phyloP scores from a whole-genome alignment of 2,797 vertebrate species.

The Thamnophis elegans region DNA sequence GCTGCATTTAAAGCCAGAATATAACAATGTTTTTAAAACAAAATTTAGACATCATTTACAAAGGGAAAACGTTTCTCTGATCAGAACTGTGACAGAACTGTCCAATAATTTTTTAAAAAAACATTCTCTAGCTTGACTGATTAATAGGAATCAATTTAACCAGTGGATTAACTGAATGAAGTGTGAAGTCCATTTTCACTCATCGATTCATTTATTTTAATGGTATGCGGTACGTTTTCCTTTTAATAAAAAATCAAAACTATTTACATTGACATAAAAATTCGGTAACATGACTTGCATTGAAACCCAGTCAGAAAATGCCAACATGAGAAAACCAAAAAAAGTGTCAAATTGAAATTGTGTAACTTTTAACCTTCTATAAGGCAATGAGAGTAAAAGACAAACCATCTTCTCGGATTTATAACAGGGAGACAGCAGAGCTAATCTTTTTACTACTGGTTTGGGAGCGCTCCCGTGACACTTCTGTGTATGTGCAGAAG shows the following conservation, averaged over 20 bases:
- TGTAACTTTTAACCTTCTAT: too few relatives aligned
- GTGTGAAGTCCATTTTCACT: background rate
- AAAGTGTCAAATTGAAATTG: background rate
- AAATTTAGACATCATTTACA: background rate
- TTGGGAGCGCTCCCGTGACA: too few relatives aligned
- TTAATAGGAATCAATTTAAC: background rate
- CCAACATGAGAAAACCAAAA: background rate
- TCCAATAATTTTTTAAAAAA: background rate
- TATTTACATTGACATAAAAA: background rate
- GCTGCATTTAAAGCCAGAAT: background rate
- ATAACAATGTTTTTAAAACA: background rate
- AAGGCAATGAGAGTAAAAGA: background rate
- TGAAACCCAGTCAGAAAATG: background rate
- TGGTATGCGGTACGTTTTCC: background rate
- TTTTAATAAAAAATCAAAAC: background rate
- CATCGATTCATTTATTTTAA: background rate
- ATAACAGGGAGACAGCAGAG: too few relatives aligned
- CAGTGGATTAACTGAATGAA: background rate
- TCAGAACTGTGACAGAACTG: background rate
- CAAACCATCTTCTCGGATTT: background rate
- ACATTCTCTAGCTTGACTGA: background rate
- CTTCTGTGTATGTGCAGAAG: too few relatives aligned
- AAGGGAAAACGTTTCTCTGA: background rate
- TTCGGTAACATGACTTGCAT: too few relatives aligned
- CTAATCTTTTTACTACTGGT: too few relatives aligned